Base-by-base conservation (phyloP, 1,140 invertebrate genomes). In the Coenobita brevimanus region DNA sequence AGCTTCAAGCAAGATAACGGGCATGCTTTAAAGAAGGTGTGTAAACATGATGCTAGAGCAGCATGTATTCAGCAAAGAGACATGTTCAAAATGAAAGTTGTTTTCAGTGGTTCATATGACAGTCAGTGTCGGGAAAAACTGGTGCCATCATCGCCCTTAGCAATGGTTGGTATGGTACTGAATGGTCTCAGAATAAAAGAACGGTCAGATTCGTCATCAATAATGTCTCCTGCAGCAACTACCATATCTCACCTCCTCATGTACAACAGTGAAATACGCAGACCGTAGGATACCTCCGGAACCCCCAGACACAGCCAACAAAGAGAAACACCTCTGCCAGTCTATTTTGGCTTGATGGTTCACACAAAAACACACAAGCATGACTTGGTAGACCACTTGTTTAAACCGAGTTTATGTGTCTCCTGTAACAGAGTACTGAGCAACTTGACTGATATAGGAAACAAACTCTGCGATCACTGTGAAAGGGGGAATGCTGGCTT, bases 31-130 rank as follows among this genome's bases (percentile, higher is more conserved):
- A 21, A 3, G 33, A 79, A 79, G 30, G 41, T 3, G n/a, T 79
- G 76, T 79, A 43, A 79, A 27, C n/a, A 79, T 30, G 76, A 79
- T 79, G 76, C 36, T 30, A 46, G 75, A 27, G 75, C 75, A 46
- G 75, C 75, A 30, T 8, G 50, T 43, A 78, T 78, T 46, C 38
- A 8, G n/a, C 6, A 43, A 24, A 78, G 75, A 78, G 41, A 54
- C 33, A 50, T 78, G 75, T 78, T 78, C 41, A 78, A 78, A 43
- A 78, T 78, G 75, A 50, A 78, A 57, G 50, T 10, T 15, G 6
- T 10, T 6, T 54, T 78, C 27, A 30, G 75, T 78, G 75, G 75
- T 50, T 78, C 75, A 6, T 80, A 57, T 54, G 50, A 80, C 3
- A 15, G 15, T 10, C 2, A 33, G 2, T 15, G 50, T 33, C 78